Percentiles rank a stretch among this genome's conserved stretches.
These are phyloP conservation scores for Euphonia xanthogaster DNA, from an alignment of 2,797 vertebrate species.

Conservation along the genomic window DNA sequence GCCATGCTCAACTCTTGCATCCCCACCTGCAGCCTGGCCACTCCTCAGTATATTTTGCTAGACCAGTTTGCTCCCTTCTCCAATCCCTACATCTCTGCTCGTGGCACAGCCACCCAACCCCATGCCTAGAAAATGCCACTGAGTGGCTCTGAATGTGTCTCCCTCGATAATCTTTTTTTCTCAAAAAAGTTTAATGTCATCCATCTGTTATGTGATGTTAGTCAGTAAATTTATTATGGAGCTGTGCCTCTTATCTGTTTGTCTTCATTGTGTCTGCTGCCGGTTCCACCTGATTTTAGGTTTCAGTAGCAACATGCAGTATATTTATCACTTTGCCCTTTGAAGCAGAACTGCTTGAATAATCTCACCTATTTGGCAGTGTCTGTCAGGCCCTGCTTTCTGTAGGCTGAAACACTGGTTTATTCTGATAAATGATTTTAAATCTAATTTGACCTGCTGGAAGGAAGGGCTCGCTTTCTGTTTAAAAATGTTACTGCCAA, in stretches of 20 bases:
- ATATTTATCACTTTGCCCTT: constrained; percentile 23
- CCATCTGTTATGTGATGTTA: neutral
- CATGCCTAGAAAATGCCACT: neutral
- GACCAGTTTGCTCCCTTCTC: neutral
- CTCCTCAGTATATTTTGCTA: neutral
- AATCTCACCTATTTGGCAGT: neutral
- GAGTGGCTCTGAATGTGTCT: accelerated
- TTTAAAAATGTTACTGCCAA: neutral
- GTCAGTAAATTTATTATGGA: neutral
- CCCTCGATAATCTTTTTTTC: neutral
- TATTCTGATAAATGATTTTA: constrained; percentile 34
- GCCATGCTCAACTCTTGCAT: neutral
- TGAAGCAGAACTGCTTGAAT: constrained; percentile 22
- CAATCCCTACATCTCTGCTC: neutral
- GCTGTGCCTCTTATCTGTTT: neutral
- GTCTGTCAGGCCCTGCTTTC: neutral
- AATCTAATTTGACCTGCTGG: neutral
- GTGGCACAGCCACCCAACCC: neutral
- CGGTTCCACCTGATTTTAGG: neutral
- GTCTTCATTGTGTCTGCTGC: constrained; percentile 2
- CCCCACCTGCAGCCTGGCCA: neutral
- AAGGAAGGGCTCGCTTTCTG: neutral
- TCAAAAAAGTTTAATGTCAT: neutral
- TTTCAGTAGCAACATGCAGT: neutral
- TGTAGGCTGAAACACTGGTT: neutral